Evolutionary conservation across 2,113 vertebrate genomes (phyloP), one percentile per base, ranked within the genome.

Genomic region (Albula glossodonta): DNA sequence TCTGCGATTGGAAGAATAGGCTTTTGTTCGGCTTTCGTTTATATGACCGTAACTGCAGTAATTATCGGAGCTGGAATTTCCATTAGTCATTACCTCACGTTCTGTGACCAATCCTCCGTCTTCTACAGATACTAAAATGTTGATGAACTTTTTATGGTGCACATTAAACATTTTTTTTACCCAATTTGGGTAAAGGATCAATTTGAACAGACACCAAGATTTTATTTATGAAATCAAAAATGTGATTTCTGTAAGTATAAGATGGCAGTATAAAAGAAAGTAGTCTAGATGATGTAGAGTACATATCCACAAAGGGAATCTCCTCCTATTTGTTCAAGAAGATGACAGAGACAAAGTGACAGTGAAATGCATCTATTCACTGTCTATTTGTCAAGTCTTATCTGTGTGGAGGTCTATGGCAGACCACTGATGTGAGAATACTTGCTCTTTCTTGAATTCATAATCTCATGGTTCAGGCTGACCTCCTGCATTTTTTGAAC

Each of bases 1-100:
- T 87, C 84, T 85, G 60, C 63, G 50, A 83, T 51, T 17, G n/a
- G 50, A 80, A 60, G 4, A 51, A 15, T n/a, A 79, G 80, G 57
- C 15, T 17, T 83, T 86, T 83, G 78, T 50, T 79, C 13, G 17
- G 78, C 41, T 15, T 50, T 15, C 49, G 6, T n/a, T 15, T 49
- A 17, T 79, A 79, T 79, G 17, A 50, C 78, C 78, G 50, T 48
- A 79, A 25, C 50, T 7, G 48, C 4, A 17, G 78, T 13, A 79
- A 49, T 79, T 79, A 79, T 79, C 1, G 48, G 11, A 50, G 48
- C 19, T 70, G 63, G 17, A n/a, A 70, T 70, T 70, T 70, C 70
- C 22, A 74, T 2, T 22, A 31, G 7, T 31, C 10, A 31, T 74
- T 74, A 25, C 31, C 5, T 74, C 70, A 74, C 31, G 70, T 74